Evolutionary conservation across 2,113 vertebrate species (phyloP).

Genomic region (Sapajus apella): DNA sequence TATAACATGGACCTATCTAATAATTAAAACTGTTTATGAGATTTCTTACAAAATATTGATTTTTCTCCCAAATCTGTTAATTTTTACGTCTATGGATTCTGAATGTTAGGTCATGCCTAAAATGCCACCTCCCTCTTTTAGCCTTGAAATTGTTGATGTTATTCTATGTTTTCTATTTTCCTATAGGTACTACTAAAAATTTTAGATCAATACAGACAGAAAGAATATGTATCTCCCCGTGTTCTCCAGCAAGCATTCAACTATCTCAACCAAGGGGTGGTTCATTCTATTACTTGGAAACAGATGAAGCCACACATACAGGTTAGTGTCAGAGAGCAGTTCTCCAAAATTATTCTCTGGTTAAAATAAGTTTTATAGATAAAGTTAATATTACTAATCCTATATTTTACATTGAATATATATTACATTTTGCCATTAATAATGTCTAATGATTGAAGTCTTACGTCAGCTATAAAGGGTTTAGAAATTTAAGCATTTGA

Average conservation of each 20-base stretch:
- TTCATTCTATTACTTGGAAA: constrained; percentile 96
- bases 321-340: constrained; percentile 82
- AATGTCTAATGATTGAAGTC: background rate
- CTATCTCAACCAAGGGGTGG: constrained; percentile 93
- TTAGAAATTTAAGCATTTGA: background rate
- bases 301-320: constrained; percentile 97
- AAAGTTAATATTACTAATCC: background rate
- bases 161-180: constrained; percentile 1
- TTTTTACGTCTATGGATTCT: background rate
- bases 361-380: constrained; percentile 46
- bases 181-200: constrained; percentile 94
- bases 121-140: background rate
- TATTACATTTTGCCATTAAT: background rate
- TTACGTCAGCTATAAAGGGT: background rate
- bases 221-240: constrained; percentile 93
- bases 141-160: background rate
- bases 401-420: background rate
- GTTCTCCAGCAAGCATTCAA: constrained; percentile 95
- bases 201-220: constrained; percentile 93
- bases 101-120: background rate
- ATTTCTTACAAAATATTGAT: background rate
- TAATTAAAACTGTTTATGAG: background rate
- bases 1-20: background rate
- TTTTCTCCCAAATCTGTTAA: background rate
- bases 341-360: background rate